phyloP scores from a whole-genome alignment of 2,888 invertebrate species.

The Standfussiana lucernea region DNA sequence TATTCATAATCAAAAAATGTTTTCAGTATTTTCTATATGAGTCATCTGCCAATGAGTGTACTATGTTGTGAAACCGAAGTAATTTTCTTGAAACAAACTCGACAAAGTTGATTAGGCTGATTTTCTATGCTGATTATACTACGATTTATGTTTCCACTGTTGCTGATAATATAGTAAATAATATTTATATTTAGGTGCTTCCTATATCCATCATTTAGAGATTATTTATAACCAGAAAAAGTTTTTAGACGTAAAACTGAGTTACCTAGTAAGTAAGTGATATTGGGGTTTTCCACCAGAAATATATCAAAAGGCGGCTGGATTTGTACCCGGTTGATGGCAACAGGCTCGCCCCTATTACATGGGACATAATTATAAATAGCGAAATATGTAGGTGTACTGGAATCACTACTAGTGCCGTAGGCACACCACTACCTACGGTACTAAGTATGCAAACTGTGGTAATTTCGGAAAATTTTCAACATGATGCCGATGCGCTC shows the following conservation, averaged over 20 bases:
- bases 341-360: not conserved
- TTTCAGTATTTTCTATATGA: not conserved
- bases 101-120: not conserved
- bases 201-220: too few species aligned
- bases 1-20: not conserved
- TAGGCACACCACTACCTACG: too few species aligned
- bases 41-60: not conserved
- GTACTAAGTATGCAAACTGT: not conserved
- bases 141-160: not conserved
- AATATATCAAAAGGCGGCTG: not conserved
- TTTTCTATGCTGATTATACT: slow-evolving; percentile 23
- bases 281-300: not conserved
- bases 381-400: not conserved
- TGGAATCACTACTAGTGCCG: too few species aligned
- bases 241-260: not conserved
- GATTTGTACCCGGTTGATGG: not conserved
- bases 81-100: slow-evolving; percentile 10
- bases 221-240: not conserved
- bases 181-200: not conserved
- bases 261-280: not conserved
- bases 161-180: too few species aligned
- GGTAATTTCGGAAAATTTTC: not conserved
- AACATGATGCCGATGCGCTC: not conserved
- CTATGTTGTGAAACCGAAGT: slow-evolving; percentile 1
- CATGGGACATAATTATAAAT: not conserved